Evolutionary conservation across 2,113 vertebrate species (phyloP), one percentile per base, ranked within the genome.

Genomic region (Bothrops jararaca): DNA sequence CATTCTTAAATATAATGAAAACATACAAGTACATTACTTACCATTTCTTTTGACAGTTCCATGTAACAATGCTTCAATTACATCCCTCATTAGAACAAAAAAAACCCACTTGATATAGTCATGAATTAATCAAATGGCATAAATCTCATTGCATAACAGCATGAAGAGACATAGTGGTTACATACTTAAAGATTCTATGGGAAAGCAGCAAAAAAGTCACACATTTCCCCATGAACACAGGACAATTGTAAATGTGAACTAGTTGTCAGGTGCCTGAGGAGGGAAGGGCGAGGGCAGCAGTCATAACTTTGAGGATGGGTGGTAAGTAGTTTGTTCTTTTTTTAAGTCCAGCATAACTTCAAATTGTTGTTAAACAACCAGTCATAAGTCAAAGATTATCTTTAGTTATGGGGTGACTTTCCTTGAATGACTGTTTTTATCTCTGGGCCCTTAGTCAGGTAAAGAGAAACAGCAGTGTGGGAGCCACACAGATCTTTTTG

Each of bases 41-140:
- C 48, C 88, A 86, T 91, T 93, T 93, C 91, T 92, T 45, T 88
- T 88, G 89, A 86, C 23, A 86, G 29, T 39, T 39, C 0, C 48
- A 26, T 48, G 64, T 8, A 88, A 34, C 88, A 94, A 94, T 74
- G 85, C 54, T 94, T 94, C 6, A 3, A 88, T 90, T 69, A 57
- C 93, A 95, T 86, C 39, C 39, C 93, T 95, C 88, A 91, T 57
- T 89, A 91, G 45, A 95, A 89, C 91, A 50, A 94, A 53, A 39
- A 20, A 52, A 85, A 18, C 22, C 13, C 0, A 0, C 26, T 74
- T 93, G 92, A 97, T 92, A 94, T 64, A 53, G 60, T 91, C 57
- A 87, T 90, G 89, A 89, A 93, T 89, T 87, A 89, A 4, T 42
- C 39, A 1, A 88, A 5, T 15, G 91, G 69, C 0, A 0, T 57